Evolutionary conservation across 2,113 vertebrate genomes (phyloP).

Genomic region (Oxygymnocypris stewartii): DNA sequence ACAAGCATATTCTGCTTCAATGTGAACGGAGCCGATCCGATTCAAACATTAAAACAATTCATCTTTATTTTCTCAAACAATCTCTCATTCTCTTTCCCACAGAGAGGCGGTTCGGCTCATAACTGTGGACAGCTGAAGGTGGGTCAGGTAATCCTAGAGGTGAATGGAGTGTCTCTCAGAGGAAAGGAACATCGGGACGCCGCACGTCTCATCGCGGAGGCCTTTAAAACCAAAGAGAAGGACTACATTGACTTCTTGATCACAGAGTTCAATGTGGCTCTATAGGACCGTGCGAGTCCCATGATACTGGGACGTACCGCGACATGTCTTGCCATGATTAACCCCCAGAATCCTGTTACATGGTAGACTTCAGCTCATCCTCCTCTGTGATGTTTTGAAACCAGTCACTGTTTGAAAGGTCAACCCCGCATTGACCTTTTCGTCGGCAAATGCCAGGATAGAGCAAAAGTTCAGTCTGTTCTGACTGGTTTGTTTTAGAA

Average conservation of each 20-base stretch:
- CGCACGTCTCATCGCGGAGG: slow-evolving; percentile 91
- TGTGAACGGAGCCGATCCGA: neutral
- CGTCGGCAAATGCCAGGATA: slow-evolving; percentile 2
- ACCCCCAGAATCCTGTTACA: slow-evolving; percentile 3
- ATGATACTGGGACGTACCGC: neutral
- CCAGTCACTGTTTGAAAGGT: slow-evolving; percentile 14
- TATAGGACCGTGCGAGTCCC: slow-evolving; percentile 72
- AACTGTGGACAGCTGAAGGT: slow-evolving; percentile 94
- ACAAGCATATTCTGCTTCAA: neutral
- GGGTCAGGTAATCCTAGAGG: slow-evolving; percentile 95
- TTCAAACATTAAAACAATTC: neutral
- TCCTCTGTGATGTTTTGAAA: slow-evolving; percentile 31
- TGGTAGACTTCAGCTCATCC: neutral
- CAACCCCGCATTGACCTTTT: slow-evolving; percentile 18
- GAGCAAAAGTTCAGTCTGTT: slow-evolving; percentile 22
- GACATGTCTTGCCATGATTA: slow-evolving; percentile 26
- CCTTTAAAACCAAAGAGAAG: slow-evolving; percentile 94
- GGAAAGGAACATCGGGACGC: slow-evolving; percentile 93
- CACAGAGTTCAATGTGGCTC: slow-evolving; percentile 94
- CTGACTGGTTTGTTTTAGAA: slow-evolving; percentile 7
- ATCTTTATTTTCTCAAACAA: neutral
- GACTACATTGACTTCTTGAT: slow-evolving; percentile 94
- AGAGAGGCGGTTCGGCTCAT: slow-evolving; percentile 94
- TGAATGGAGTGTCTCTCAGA: slow-evolving; percentile 85
- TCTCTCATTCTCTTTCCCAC: slow-evolving; percentile 54